Percentiles rank a stretch among this genome's conserved stretches.
phyloP scores from a whole-genome alignment of 2,888 invertebrate genomes.

The Ceramica pisi region DNA sequence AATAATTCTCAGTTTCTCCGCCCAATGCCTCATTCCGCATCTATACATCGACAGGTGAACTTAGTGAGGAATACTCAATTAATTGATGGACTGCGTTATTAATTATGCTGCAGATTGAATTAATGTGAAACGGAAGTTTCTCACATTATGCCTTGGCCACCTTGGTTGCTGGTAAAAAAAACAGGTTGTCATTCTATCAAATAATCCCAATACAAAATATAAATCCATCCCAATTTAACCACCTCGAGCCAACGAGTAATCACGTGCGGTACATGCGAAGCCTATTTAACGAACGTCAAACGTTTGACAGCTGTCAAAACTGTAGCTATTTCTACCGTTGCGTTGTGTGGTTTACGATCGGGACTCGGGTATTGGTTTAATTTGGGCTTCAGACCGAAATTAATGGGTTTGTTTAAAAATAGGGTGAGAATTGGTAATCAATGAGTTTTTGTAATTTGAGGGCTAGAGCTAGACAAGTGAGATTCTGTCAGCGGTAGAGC shows the following conservation, averaged over 20 bases:
- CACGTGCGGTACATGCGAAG: neutral
- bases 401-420: conserved; percentile 22
- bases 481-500: too few species aligned
- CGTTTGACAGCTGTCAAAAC: conserved; percentile 56
- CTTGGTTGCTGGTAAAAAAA: neutral
- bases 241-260: neutral
- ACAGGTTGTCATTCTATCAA: neutral
- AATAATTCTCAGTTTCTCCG: too few species aligned
- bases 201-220: neutral
- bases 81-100: too few species aligned
- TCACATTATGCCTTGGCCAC: too few species aligned
- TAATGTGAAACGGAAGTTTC: too few species aligned
- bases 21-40: too few species aligned
- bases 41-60: too few species aligned
- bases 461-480: too few species aligned
- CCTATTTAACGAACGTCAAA: conserved; percentile 30
- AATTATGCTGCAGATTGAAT: too few species aligned
- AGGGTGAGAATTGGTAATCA: neutral
- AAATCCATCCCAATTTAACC: neutral
- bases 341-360: conserved; percentile 14
- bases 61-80: too few species aligned
- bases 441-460: neutral
- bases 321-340: conserved; percentile 23
- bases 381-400: conserved; percentile 5
- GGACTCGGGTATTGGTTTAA: conserved; percentile 15